Base-by-base conservation (phyloP, 2,888 invertebrate genomes). In the Tanytarsus gracilentus region DNA sequence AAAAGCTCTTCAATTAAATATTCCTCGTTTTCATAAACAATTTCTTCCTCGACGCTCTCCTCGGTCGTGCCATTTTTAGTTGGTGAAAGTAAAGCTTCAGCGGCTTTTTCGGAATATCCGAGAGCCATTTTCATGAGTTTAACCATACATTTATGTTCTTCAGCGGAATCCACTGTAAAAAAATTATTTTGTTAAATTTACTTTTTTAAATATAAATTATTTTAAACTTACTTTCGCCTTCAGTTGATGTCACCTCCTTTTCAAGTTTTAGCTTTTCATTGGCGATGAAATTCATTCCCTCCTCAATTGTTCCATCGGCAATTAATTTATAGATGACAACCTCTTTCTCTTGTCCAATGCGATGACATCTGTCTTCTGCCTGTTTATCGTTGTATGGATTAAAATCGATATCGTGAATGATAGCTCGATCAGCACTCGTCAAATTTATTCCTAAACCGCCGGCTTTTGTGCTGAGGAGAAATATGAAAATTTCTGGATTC, bases 381-480 rank as follows among this genome's bases (percentile, higher is more conserved):
- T 96, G 95, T 73, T 95, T 96, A 72, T 98, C 97, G 72, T 97
- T 97, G 74, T 97, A 96, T 0, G 97, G 97, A 77, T 98, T 98
- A 72, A 94, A 96, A 77, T 98, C 98, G 55, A 97, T 92, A 70
- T 98, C 98, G 72, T 98, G 96, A 64, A 98, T 86, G 62, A 93
- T 86, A 49, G 88, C 97, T 9, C 90, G 90, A 76, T 97, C 95
- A 0, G 98, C 97, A 0, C 92, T 85, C 0, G 93, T 93, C 64
- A 95, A 79, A 77, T 95, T 95, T 68, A 95, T 94, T 61, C 95
- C 95, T 55, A 95, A 78, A n/a, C 97, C 98, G 29, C 97, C 97
- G 1, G 97, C 97, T 70, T 82, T 83, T 0, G 97, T 97, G 4
- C 95, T 94, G 66, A 97, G 72, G 62, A 97, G 78, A 75, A 97